These are phyloP conservation scores for Monochamus alternatus DNA, from an alignment of 2,888 invertebrate species.

Conservation along the genomic window DNA sequence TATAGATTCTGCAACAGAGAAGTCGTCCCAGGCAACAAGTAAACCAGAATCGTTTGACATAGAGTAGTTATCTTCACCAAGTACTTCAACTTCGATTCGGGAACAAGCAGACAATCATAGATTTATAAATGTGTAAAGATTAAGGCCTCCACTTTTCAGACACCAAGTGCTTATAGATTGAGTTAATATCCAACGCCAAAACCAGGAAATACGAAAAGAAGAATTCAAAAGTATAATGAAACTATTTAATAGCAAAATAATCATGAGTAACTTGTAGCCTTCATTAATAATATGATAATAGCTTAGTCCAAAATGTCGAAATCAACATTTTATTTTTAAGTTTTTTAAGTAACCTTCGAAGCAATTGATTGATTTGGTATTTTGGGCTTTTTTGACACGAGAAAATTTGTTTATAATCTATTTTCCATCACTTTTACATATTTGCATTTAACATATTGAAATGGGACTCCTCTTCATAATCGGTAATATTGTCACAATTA, in stretches of 20 bases:
- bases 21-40: neutral
- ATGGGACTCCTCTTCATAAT: too few relatives aligned
- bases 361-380: too few relatives aligned
- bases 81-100: neutral
- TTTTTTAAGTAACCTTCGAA: too few relatives aligned
- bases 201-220: conserved; percentile 25
- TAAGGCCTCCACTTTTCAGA: conserved; percentile 1
- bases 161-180: conserved; percentile 26
- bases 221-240: conserved; percentile 28
- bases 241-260: conserved; percentile 22
- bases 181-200: conserved; percentile 28
- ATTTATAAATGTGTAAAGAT: neutral
- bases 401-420: too few relatives aligned
- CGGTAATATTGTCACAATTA: too few relatives aligned
- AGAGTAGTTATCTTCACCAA: neutral
- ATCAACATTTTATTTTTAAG: too few relatives aligned
- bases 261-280: conserved; percentile 23
- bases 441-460: too few relatives aligned
- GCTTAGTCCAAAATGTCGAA: too few relatives aligned
- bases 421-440: too few relatives aligned
- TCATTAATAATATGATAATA: neutral
- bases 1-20: conserved; percentile 26
- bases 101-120: neutral
- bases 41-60: neutral
- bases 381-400: too few relatives aligned